A percentile compares a stretch with the other conserved stretches of the same genome.
phyloP scores from a whole-genome alignment of 2,113 vertebrate species.

The Aplodontia rufa region DNA sequence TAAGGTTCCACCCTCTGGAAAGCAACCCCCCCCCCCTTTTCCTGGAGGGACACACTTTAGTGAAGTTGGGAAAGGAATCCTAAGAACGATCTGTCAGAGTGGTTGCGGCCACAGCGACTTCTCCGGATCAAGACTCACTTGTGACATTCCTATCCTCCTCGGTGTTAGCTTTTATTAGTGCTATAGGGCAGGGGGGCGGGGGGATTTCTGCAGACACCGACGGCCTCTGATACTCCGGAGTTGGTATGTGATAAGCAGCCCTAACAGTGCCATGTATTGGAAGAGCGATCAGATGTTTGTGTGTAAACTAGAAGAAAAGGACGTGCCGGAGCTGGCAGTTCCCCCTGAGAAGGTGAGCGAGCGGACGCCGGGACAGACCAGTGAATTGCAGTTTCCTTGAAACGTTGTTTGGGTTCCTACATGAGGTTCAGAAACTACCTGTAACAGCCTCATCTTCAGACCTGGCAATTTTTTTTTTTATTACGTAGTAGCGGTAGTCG shows the following conservation, averaged over 20 bases:
- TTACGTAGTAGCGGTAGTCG: constrained; percentile 66
- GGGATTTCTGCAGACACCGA: neutral
- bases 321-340: constrained; percentile 83
- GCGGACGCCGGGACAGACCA: neutral
- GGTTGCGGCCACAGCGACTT: neutral
- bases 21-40: constrained; percentile 82
- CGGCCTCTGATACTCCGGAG: constrained; percentile 69
- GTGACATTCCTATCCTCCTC: neutral
- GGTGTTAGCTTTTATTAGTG: constrained; percentile 14
- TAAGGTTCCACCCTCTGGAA: constrained; percentile 88
- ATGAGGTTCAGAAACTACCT: constrained; percentile 62
- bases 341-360: constrained; percentile 89
- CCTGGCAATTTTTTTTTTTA: constrained; percentile 40
- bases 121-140: neutral
- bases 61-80: constrained; percentile 67
- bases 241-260: constrained; percentile 80
- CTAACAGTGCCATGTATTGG: constrained; percentile 92
- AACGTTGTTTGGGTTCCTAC: neutral
- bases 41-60: constrained; percentile 77
- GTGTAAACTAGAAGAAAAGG: constrained; percentile 85
- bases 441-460: constrained; percentile 51
- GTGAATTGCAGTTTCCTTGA: neutral
- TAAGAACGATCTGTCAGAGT: constrained; percentile 33
- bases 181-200: constrained; percentile 7
- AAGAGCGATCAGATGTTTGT: constrained; percentile 91